These are phyloP conservation scores for Cervus canadensis DNA, from an alignment of 2,113 vertebrate species.

Conservation along the genomic window DNA sequence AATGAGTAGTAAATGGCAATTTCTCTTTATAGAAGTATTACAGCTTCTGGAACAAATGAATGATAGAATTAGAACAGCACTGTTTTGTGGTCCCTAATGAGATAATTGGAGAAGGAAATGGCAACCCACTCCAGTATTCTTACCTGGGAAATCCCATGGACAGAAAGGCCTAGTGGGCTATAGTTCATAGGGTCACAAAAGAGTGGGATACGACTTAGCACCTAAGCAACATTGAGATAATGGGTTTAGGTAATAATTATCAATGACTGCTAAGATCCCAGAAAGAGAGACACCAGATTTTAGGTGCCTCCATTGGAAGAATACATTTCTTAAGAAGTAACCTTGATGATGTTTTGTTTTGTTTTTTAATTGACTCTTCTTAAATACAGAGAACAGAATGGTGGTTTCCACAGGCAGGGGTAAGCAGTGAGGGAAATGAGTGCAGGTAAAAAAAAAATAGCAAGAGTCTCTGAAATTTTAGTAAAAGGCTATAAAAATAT, in stretches of 20 bases:
- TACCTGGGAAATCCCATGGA: not conserved
- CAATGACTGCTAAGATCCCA: not conserved
- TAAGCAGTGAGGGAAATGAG: not conserved
- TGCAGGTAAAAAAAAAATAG: not conserved
- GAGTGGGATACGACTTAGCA: not conserved
- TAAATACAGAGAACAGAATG: not conserved
- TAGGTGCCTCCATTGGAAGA: not conserved
- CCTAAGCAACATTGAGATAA: not conserved
- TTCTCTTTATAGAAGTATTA: not conserved
- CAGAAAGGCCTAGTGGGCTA: not conserved
- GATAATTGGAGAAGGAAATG: not conserved
- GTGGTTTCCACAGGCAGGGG: not conserved
- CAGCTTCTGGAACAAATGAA: not conserved
- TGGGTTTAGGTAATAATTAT: not conserved
- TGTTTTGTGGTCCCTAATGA: not conserved
- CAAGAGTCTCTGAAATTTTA: not conserved
- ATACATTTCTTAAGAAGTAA: not conserved
- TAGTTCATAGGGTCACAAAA: not conserved
- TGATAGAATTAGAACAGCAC: not conserved
- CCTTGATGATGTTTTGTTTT: not conserved
- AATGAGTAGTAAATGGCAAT: not conserved
- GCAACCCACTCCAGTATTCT: not conserved
- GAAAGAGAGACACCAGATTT: not conserved
- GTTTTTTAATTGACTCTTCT: not conserved
- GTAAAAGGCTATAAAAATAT: not conserved